Percentiles rank a stretch among this genome's conserved stretches.
Evolutionary conservation across 2,797 vertebrate genomes (phyloP).

Genomic region (Enteromius paludinosus): DNA sequence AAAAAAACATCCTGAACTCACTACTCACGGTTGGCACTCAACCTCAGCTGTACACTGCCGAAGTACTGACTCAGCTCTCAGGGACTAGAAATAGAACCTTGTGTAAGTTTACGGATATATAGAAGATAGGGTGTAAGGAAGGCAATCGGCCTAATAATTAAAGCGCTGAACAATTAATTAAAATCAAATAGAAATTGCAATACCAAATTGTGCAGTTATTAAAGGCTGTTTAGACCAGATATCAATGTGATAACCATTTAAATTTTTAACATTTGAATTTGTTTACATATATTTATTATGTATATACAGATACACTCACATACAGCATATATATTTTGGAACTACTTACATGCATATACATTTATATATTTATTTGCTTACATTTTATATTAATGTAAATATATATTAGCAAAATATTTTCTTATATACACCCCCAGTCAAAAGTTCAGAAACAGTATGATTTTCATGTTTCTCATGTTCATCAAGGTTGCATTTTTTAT

Average conservation of each 20-base stretch:
- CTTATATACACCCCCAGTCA: no score
- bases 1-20: neutral
- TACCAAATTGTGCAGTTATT: neutral
- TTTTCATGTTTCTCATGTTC: no score
- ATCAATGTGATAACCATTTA: neutral
- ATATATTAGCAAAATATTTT: no score
- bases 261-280: neutral
- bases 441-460: no score
- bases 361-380: no score
- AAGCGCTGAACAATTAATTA: neutral
- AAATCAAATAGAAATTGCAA: neutral
- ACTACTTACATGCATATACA: no score
- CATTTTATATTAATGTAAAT: no score
- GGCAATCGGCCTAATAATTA: no score
- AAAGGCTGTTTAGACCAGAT: neutral
- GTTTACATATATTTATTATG: no score
- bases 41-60: neutral
- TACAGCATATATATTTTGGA: no score
- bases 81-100: neutral
- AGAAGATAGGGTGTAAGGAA: neutral
- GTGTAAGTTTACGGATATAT: neutral
- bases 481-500: no score
- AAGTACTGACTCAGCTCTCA: constrained; percentile 6
- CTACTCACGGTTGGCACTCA: neutral
- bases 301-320: no score